Base-by-base conservation (phyloP, 2,888 invertebrate species). In the Cerastis leucographa region DNA sequence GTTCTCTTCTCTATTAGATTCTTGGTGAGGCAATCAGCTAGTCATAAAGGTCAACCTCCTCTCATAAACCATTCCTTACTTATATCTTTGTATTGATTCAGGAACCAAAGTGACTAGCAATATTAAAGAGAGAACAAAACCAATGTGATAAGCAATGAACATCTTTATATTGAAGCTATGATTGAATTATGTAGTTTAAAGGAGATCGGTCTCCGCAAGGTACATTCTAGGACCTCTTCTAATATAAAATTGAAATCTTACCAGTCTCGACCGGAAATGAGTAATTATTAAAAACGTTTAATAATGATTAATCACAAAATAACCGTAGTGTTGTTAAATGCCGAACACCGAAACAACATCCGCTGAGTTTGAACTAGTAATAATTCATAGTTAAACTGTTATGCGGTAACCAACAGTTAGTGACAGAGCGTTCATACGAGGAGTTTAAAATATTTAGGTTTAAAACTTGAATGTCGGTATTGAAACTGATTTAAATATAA, bases 311-410 rank as follows among this genome's bases (percentile, higher is more conserved):
- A 90, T 92, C 90, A 93, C 87, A 78, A 90, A 91, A 91, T 92
- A 91, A 89, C 88, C 71, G 87, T 77, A 62, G 71, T 87, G 89
- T 90, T 89, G 81, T 90, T 87, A 89, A 92, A 94, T 93, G 90
- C 90, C 91, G 88, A 84, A 78, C 80, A 85, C 88, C 86, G 89
- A 91, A 91, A 93, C 93, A 93, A 92, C 94, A 93, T 94, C 94
- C 94, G 94, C 80, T 91, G 84, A 74, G 77, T 80, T 87, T 78
- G 81, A 85, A 80, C 82, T 71, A 86, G 85, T 85, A 86, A 84
- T 86, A 82, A 85, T 81, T 88, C 79, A 87, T 85, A 87, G 87
- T 83, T 88, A 81, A 87, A 83, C 72, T 74, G 74, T 75, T 71
- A 79, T 71, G 68, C 44, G 74, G 74, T 83, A 78, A 85, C 83